A percentile compares a stretch with the other conserved stretches of the same genome.
Evolutionary conservation across 2,113 vertebrate species (phyloP).

Genomic region (Lepus timidus): DNA sequence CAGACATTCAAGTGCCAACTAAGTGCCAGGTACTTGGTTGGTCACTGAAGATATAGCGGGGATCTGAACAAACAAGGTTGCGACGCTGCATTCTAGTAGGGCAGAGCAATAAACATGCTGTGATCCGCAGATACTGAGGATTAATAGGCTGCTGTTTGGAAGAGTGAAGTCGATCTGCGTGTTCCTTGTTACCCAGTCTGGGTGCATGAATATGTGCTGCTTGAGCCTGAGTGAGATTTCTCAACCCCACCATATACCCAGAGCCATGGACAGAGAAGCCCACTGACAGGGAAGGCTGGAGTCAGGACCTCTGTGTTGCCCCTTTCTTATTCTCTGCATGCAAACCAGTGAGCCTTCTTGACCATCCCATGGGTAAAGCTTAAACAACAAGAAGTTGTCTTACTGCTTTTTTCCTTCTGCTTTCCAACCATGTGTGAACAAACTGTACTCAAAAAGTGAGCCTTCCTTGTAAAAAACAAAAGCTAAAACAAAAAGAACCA

Average conservation of each 20-base stretch:
- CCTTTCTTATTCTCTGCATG: background rate
- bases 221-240: constrained; percentile 27
- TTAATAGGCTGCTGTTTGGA: background rate
- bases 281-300: background rate
- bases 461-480: background rate
- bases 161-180: constrained; percentile 2
- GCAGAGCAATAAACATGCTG: background rate
- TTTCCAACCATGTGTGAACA: background rate
- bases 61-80: constrained; percentile 38
- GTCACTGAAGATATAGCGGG: constrained; percentile 18
- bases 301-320: background rate
- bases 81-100: background rate
- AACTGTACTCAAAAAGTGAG: background rate
- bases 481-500: background rate
- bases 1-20: background rate
- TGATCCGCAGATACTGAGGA: background rate
- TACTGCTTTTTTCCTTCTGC: background rate
- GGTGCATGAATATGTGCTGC: background rate
- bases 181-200: background rate
- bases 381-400: background rate
- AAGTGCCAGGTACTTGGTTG: background rate
- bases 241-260: background rate
- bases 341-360: background rate
- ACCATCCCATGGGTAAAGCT: background rate
- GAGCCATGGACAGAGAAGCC: background rate